Base-by-base conservation (phyloP, 2,888 invertebrate genomes). In the Mermis nigrescens region DNA sequence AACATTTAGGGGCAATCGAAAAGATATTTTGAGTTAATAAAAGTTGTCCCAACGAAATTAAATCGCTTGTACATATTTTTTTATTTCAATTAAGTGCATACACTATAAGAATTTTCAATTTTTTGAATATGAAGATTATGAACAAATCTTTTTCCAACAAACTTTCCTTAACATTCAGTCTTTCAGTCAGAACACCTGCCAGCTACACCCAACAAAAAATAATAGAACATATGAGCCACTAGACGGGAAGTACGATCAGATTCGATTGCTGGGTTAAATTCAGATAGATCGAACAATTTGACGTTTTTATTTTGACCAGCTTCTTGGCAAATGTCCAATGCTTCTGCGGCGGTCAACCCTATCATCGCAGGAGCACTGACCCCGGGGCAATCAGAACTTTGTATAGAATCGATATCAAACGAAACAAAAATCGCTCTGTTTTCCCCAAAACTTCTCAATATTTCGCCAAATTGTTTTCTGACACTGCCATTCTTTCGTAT, bases 361-460 rank as follows among this genome's bases (percentile, higher is more conserved):
- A 26, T 7, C 3, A 46, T 19, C 46, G 28, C 28, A 3, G 57
- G 46, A 27, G 27, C 46, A 22, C 45, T 38, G 45, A 46, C 57
- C n/a, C 38, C 31, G 55, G 32, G 31, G 38, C 55, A 32, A 31
- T 31, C 22, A 38, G 38, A 19, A 27, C 55, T 19, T 48, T 24
- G 12, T 22, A 48, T 48, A 7, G 51, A 48, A 48, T 48, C 51
- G n/a, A 48, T 7, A 24, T 48, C 24, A 24, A 48, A 48, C 24
- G 51, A 48, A 7, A 48, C 24, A 24, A 48, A 48, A 7, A 48
- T 24, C n/a, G 51, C n/a, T 22, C 24, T 12, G 24, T 48, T 24
- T 24, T 48, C n/a, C n/a, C 51, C 51, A 48, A 48, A 48, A 48
- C 51, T 48, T 48, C n/a, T 15, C n/a, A n/a, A n/a, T n/a, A n/a